These are phyloP conservation scores for Neodiprion fabricii DNA, from an alignment of 1,140 invertebrate genomes.

Conservation along the genomic window DNA sequence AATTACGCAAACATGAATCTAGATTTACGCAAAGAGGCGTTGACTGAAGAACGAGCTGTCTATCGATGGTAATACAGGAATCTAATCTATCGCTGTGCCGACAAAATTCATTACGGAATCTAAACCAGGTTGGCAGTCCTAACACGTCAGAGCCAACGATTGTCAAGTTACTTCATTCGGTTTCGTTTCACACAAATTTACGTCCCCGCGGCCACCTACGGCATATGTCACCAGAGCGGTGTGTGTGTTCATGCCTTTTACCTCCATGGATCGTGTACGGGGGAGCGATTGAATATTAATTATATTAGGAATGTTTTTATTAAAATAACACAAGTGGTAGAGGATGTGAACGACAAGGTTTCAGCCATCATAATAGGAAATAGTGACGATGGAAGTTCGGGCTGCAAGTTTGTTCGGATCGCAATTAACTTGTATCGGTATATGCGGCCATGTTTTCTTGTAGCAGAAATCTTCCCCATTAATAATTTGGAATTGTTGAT, in stretches of 20 bases:
- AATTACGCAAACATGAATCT: too few species aligned
- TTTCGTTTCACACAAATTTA: not conserved
- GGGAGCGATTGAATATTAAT: conserved; percentile 27
- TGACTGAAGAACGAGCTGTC: too few species aligned
- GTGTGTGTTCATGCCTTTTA: conserved; percentile 5
- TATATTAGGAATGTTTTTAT: conserved; percentile 23
- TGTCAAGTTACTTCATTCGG: not conserved
- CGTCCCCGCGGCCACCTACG: not conserved
- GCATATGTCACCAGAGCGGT: not conserved
- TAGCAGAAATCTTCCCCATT: conserved; percentile 56
- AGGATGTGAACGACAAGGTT: not conserved
- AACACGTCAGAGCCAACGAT: not conserved
- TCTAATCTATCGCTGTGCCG: too few species aligned
- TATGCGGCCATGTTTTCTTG: conserved; percentile 60
- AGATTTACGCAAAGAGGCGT: too few species aligned
- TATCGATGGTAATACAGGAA: too few species aligned
- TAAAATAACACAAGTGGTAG: conserved; percentile 15
- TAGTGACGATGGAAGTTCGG: not conserved
- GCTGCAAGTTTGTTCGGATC: conserved; percentile 25
- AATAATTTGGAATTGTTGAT: conserved; percentile 22
- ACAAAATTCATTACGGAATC: not conserved
- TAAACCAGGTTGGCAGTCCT: not conserved
- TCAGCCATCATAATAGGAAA: not conserved
- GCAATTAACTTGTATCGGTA: conserved; percentile 49
- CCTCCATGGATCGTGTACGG: conserved; percentile 5